phyloP scores from a whole-genome alignment of 2,113 vertebrate genomes.

The Cathartes aura region DNA sequence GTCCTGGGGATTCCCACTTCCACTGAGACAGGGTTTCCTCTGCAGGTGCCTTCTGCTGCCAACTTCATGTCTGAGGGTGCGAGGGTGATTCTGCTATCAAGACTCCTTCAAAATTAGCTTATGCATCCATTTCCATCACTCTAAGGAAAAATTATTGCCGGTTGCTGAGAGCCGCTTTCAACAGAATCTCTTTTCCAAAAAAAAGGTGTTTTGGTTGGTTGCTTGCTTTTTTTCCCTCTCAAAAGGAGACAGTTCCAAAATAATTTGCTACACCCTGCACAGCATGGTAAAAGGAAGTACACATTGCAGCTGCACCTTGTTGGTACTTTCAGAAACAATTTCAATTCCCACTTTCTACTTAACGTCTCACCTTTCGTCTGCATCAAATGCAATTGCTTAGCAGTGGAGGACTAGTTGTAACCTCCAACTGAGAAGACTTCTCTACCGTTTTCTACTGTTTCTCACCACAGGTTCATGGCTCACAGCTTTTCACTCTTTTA shows the following conservation, averaged over 20 bases:
- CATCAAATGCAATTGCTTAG: slow-evolving; percentile 15
- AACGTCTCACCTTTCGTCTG: slow-evolving; percentile 72
- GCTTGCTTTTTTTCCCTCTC: neutral
- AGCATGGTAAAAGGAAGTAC: slow-evolving; percentile 64
- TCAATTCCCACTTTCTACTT: slow-evolving; percentile 81
- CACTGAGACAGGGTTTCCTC: neutral
- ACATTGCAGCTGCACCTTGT: slow-evolving; percentile 70
- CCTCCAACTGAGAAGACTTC: neutral
- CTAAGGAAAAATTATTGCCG: neutral
- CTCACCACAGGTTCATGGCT: slow-evolving; percentile 21
- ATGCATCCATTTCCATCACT: neutral
- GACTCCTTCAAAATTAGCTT: neutral
- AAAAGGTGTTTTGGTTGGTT: neutral
- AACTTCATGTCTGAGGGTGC: neutral
- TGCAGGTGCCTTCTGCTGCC: neutral
- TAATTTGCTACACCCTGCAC: slow-evolving; percentile 51
- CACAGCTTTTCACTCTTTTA: neutral
- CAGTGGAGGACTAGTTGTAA: slow-evolving; percentile 1
- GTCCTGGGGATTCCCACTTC: neutral
- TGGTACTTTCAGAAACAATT: slow-evolving; percentile 72
- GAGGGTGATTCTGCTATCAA: neutral
- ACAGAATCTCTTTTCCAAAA: neutral
- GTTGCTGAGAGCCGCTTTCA: neutral
- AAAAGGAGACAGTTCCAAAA: slow-evolving; percentile 57
- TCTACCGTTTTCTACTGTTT: neutral